A percentile compares a stretch with the other conserved stretches of the same genome.
Conservation (phyloP, 2,797 vertebrate species). For the Molossus alvarezi region DNA sequence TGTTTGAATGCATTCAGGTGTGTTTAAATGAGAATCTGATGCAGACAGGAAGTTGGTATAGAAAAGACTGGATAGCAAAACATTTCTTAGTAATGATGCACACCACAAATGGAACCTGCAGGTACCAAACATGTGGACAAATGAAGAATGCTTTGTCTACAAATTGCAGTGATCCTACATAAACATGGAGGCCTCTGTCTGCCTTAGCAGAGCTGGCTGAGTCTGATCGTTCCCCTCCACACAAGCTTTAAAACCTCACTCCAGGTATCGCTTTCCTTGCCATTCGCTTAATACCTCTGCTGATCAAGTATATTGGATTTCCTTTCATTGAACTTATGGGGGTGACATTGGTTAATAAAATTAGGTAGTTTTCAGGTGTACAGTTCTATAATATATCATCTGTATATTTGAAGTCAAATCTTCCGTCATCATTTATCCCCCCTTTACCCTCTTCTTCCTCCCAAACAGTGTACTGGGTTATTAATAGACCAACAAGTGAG, state of each 20-base stretch:
- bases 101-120: constrained; percentile 88
- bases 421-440: neutral
- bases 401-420: neutral
- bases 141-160: constrained; percentile 85
- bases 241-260: constrained; percentile 56
- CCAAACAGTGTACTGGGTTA: neutral
- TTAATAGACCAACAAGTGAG: neutral
- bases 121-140: constrained; percentile 83
- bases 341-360: neutral
- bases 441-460: neutral
- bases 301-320: neutral
- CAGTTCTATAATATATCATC: neutral
- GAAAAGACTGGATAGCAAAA: constrained; percentile 74
- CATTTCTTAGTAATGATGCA: constrained; percentile 57
- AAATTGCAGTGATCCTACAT: constrained; percentile 89
- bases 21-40: constrained; percentile 82
- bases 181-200: constrained; percentile 91
- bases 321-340: neutral
- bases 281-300: neutral
- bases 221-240: constrained; percentile 90
- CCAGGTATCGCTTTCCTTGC: neutral
- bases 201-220: constrained; percentile 86
- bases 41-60: constrained; percentile 45
- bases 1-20: constrained; percentile 76
- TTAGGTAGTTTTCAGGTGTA: neutral